These are phyloP conservation scores for Bucorvus abyssinicus DNA, from an alignment of 2,797 vertebrate genomes.

Conservation along the genomic window DNA sequence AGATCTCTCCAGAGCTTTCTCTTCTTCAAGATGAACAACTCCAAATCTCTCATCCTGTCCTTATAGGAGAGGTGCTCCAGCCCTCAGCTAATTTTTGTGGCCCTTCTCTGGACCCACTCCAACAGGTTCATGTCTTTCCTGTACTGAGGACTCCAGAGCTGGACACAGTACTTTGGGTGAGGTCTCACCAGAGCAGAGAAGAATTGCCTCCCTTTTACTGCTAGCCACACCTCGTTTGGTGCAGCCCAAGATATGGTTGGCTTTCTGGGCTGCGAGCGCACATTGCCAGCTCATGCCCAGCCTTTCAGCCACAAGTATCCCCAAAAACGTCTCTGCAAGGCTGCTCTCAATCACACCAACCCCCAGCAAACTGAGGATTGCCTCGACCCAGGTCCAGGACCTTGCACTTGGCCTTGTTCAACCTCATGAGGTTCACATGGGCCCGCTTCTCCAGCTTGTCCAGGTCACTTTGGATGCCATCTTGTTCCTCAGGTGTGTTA, in stretches of 20 bases:
- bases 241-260: neutral
- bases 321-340: neutral
- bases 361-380: too few relatives aligned
- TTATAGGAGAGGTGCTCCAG: neutral
- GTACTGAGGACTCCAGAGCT: neutral
- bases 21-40: neutral
- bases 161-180: neutral
- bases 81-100: neutral
- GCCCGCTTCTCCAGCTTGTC: neutral
- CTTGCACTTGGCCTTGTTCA: neutral
- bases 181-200: too few relatives aligned
- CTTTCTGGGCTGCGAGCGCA: rapidly evolving
- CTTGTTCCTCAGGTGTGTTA: neutral
- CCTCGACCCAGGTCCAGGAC: neutral
- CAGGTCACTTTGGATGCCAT: neutral
- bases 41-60: neutral
- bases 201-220: neutral
- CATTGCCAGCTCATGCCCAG: neutral
- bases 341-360: neutral
- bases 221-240: neutral
- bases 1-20: neutral
- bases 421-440: too few relatives aligned
- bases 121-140: neutral
- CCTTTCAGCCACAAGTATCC: neutral
- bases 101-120: neutral